Conservation (phyloP, 2,888 invertebrate species). For the Eupithecia centaureata region DNA sequence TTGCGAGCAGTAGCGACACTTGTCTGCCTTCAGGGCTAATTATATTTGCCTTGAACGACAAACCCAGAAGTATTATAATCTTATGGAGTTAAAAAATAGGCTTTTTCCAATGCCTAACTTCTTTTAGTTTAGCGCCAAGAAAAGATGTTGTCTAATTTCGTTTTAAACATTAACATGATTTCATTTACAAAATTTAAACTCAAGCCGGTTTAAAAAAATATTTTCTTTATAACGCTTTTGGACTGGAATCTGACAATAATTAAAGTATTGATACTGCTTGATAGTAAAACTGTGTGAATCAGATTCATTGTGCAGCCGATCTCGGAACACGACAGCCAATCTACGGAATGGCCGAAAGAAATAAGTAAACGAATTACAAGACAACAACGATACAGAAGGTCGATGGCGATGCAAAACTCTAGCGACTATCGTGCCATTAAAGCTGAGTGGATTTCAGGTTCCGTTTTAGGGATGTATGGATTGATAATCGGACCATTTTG, state of each 20-base stretch:
- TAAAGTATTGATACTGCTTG: neutral
- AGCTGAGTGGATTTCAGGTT: constrained; percentile 42
- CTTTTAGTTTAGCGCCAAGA: neutral
- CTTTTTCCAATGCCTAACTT: constrained; percentile 1
- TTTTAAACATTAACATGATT: neutral
- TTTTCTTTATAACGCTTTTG: neutral
- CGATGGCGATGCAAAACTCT: constrained; percentile 52
- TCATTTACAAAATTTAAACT: neutral
- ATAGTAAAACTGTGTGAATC: constrained; percentile 11
- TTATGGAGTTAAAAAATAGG: neutral
- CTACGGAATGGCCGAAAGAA: constrained; percentile 42
- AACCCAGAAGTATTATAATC: too few species aligned
- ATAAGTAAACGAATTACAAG: constrained; percentile 48
- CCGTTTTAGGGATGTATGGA: neutral
- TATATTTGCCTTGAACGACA: too few species aligned
- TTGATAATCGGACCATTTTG: neutral
- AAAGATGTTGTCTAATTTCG: neutral
- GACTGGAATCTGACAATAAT: neutral
- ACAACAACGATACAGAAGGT: constrained; percentile 53
- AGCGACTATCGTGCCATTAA: constrained; percentile 63
- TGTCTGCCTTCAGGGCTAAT: constrained; percentile 5
- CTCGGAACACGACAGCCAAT: constrained; percentile 39
- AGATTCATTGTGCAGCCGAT: constrained; percentile 32
- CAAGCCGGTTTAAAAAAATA: neutral
- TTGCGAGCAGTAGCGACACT: constrained; percentile 7